Base-by-base conservation (phyloP, 2,888 invertebrate genomes). In the Ommatoiulus sabulosus region DNA sequence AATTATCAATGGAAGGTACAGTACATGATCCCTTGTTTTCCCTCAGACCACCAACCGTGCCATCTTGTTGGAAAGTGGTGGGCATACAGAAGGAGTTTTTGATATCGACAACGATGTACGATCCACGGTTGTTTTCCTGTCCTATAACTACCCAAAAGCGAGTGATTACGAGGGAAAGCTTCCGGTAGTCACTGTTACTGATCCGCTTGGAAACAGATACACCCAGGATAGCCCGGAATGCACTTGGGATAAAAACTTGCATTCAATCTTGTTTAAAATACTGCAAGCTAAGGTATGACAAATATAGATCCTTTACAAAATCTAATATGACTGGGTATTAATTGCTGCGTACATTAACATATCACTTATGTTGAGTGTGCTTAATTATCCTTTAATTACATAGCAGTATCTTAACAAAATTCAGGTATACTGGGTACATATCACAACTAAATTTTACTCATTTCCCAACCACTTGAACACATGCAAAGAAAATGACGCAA, bases 61-160 rank as follows among this genome's bases (percentile, higher is more conserved):
- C 72, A 72, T 72, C 72, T 24, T 72, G 24, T 24, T 72, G 72
- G 72, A 72, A 24, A 72, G 72, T n/a, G 72, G 72, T 7, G 24
- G 24, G 24, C 8, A 72, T 24, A 72, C 24, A 8, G 72, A 72
- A 5, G 72, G 72, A 72, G 72, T 72, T 72, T 72, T 72, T 24
- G 24, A 72, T 24, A 72, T 72, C 24, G 72, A 72, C 72, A 72
- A 72, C 8, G 72, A 72, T 72, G 24, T 72, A 20, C 20, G 72
- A n/a, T 72, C 72, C 72, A 72, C 72, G 72, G 72, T 72, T 72
- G 20, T 72, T 72, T 72, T 72, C 72, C 20, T 72, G 72, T 85
- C 85, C 85, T 85, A 85, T n/a, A 46, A 85, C 44, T 85, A 85
- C 20, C 85, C 85, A n/a, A 46, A 44, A 44, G 0, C 44, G 46